Conservation (phyloP, 2,797 vertebrate species). For the Adelosebastes latens region DNA sequence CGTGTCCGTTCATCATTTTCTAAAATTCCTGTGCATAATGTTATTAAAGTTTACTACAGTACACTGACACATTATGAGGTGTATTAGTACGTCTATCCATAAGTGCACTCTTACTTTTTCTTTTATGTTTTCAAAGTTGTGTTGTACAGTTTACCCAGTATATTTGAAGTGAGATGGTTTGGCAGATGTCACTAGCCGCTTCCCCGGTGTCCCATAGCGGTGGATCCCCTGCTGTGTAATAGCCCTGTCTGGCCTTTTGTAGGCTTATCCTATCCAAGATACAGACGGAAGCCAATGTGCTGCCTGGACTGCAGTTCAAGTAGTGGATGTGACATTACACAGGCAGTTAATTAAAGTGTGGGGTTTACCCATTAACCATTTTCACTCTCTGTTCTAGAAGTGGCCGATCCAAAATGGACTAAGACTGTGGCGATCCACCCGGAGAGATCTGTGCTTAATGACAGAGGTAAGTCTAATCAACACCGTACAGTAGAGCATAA, state of each 20-base stretch:
- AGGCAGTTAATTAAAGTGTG: constrained; percentile 16
- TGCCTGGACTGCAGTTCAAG: not conserved
- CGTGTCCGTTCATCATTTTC: not conserved
- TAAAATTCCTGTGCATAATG: not conserved
- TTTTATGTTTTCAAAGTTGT: not conserved
- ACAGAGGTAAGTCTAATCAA: constrained; percentile 63
- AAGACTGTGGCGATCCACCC: constrained; percentile 26
- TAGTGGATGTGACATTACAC: not conserved
- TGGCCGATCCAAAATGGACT: constrained; percentile 48
- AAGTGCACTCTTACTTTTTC: not conserved
- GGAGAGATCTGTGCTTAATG: constrained; percentile 50
- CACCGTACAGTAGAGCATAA: not conserved
- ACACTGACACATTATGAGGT: not conserved
- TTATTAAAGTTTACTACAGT: not conserved
- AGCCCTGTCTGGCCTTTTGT: constrained; percentile 1
- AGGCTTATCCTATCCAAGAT: constrained; percentile 44
- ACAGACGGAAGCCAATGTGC: constrained; percentile 6
- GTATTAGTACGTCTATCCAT: not conserved
- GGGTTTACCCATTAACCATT: constrained; percentile 18
- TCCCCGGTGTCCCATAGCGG: not conserved
- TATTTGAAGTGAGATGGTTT: not conserved
- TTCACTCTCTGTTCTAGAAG: constrained; percentile 61
- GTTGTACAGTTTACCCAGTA: not conserved
- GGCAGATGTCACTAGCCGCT: not conserved
- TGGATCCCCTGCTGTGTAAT: constrained; percentile 31